phyloP scores from a whole-genome alignment of 2,113 vertebrate genomes.

The Oreochromis spilurus region DNA sequence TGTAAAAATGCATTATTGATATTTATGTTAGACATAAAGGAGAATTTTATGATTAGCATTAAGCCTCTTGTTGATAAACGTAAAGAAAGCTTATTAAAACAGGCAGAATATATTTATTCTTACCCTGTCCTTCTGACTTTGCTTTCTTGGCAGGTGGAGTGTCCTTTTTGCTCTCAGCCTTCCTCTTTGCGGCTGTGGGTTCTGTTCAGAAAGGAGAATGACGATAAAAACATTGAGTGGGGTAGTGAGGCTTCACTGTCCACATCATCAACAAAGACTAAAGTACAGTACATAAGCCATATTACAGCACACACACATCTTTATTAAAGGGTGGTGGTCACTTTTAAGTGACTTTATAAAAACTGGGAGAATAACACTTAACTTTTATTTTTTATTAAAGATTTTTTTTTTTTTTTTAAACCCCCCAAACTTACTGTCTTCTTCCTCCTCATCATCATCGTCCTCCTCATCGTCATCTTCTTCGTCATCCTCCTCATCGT shows the following conservation, averaged over 20 bases:
- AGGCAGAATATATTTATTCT: not conserved
- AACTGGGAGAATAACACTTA: not conserved
- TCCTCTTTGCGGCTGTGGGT: slow-evolving; percentile 67
- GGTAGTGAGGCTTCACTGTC: not conserved
- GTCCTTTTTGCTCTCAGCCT: slow-evolving; percentile 71
- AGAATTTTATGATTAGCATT: slow-evolving; percentile 79
- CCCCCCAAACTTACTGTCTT: slow-evolving; percentile 44
- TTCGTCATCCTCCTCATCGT: slow-evolving; percentile 77
- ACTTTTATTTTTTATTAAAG: not conserved
- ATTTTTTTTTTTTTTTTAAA: no score
- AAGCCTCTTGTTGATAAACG: slow-evolving; percentile 82
- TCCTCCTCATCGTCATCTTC: slow-evolving; percentile 83
- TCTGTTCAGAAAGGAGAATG: not conserved
- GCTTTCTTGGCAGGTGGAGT: slow-evolving; percentile 73
- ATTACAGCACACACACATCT: not conserved
- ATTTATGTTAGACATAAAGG: not conserved
- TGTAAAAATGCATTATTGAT: accelerated
- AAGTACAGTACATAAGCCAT: not conserved
- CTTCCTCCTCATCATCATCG: slow-evolving; percentile 74
- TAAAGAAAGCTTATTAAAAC: not conserved
- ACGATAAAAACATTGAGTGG: not conserved
- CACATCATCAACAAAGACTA: not conserved
- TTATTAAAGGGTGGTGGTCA: not conserved
- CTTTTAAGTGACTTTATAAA: not conserved
- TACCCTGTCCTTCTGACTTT: slow-evolving; percentile 72